These are phyloP conservation scores for Xyliphius kryptos DNA, from an alignment of 2,113 vertebrate genomes.

Conservation along the genomic window DNA sequence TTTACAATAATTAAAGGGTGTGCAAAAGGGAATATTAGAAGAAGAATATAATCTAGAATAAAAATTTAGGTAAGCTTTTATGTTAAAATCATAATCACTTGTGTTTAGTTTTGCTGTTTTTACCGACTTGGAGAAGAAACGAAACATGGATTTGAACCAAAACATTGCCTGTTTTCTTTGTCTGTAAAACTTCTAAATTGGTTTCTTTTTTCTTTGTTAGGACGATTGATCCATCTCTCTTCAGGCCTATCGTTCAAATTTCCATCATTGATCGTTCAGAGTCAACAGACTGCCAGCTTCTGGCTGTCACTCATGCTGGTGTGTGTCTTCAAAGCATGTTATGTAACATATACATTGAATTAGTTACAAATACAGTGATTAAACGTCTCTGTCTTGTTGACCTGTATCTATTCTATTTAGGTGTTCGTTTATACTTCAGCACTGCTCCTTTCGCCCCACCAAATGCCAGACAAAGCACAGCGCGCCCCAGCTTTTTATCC, in stretches of 20 bases:
- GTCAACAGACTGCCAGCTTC: conserved; percentile 87
- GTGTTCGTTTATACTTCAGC: conserved; percentile 90
- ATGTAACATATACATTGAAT: too few species aligned
- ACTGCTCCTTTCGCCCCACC: conserved; percentile 77
- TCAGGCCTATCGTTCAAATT: conserved; percentile 92
- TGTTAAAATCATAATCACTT: too few species aligned
- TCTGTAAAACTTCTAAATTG: too few species aligned
- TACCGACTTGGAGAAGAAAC: too few species aligned
- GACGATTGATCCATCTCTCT: conserved; percentile 92
- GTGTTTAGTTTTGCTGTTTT: too few species aligned
- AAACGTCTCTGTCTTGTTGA: background rate
- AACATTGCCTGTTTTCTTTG: too few species aligned
- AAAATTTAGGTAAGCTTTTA: too few species aligned
- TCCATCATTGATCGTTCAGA: conserved; percentile 88
- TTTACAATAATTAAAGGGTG: too few species aligned
- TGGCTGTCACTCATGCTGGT: conserved; percentile 91
- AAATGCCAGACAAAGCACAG: conserved; percentile 64
- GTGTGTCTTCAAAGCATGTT: conserved; percentile 11
- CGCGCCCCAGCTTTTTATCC: conserved; percentile 74
- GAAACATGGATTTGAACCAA: too few species aligned
- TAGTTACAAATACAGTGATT: too few species aligned
- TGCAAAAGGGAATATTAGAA: too few species aligned
- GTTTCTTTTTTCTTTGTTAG: conserved; percentile 49
- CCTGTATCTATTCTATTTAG: conserved; percentile 49
- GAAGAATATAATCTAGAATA: too few species aligned